Evolutionary conservation across 1,140 invertebrate genomes (phyloP), one percentile per base, ranked within the genome.

Genomic region (Spodoptera frugiperda): DNA sequence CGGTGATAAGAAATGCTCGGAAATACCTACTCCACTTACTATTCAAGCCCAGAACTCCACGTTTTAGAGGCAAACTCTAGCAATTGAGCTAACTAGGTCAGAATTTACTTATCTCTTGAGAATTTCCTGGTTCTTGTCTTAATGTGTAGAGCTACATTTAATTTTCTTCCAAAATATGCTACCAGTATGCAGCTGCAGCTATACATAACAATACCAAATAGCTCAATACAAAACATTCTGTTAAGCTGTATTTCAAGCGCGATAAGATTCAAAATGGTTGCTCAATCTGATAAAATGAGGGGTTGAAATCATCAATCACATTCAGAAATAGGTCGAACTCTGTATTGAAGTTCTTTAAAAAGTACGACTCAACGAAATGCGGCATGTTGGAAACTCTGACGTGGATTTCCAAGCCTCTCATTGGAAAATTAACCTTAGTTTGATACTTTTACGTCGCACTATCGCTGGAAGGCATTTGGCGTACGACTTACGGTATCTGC

Each of bases 401-500:
- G 25, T 54, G 1, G 48, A 10, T 75, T 51, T 65, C 15, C n/a
- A 21, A 19, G 39, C 10, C 11, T 17, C 9, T 65, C 75, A 74
- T 49, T 30, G 74, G 19, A 84, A 83, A 80, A 80, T 79, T 78
- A 72, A 85, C 84, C 83, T 84, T 87, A 84, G 48, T 57, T 17
- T 70, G 9, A 11, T 55, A 30, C 44, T 1, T 54, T 65, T 79
- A 84, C 76, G 78, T 70, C 68, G 48, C 68, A 81, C 8, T 81
- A 76, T 81, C 77, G 72, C 61, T 59, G 76, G 39, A 74, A 63
- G 21, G 70, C n/a, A 61, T 67, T 48, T 77, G 49, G 79, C 61
- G 67, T 53, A 65, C 57, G 77, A 77, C 80, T 89, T 87, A 88
- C 87, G 88, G 84, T 88, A 89, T 87, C 87, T 81, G 51, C 61